Conservation (phyloP, 1,140 invertebrate species). For the Papilio dardanus region DNA sequence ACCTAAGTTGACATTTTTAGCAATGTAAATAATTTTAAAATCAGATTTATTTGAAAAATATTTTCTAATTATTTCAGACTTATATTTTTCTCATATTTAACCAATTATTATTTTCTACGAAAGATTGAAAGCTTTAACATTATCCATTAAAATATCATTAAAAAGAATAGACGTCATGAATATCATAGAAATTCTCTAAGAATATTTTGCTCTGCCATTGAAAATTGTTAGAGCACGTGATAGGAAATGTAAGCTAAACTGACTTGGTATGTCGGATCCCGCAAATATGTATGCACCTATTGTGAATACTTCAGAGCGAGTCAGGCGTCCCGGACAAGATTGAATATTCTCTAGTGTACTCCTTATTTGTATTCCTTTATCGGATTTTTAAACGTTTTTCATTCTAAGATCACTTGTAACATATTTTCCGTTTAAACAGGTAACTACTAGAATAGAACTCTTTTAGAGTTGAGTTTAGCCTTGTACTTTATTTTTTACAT, state of each 20-base stretch:
- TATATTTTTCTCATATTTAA: too few species aligned
- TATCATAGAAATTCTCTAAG: not conserved
- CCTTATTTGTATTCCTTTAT: not conserved
- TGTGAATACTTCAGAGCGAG: conserved; percentile 39
- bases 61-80: too few species aligned
- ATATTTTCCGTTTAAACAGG: too few species aligned
- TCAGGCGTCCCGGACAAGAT: conserved; percentile 36
- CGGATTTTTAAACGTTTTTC: not conserved
- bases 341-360: conserved; percentile 39
- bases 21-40: too few species aligned
- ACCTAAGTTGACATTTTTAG: too few species aligned
- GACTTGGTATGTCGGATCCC: not conserved
- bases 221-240: conserved; percentile 10
- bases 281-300: conserved; percentile 41
- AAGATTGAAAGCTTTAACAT: not conserved
- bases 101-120: too few species aligned
- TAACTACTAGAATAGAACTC: too few species aligned
- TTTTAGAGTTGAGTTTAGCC: too few species aligned
- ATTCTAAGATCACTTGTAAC: not conserved
- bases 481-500: too few species aligned
- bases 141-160: not conserved
- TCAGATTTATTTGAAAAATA: too few species aligned
- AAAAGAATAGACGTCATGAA: not conserved
- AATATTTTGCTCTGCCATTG: conserved; percentile 14
- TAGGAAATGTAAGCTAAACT: conserved; percentile 11